Evolutionary conservation across 1,140 invertebrate species (phyloP), one percentile per base, ranked within the genome.

Genomic region (Manduca sexta): DNA sequence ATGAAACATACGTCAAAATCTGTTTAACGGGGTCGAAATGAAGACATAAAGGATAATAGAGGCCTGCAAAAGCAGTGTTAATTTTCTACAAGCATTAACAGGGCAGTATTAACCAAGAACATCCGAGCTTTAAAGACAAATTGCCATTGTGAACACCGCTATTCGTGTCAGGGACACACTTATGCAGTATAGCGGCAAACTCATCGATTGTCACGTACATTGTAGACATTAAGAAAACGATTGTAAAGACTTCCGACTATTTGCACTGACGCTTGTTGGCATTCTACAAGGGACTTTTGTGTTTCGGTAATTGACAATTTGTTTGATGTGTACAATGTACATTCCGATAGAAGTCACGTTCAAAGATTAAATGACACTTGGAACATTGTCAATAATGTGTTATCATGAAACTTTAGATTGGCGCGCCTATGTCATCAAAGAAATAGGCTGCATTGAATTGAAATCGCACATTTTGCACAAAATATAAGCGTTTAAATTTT

Each of bases 11-110:
- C 47, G 51, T 56, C 47, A 62, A 58, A 52, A 30, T 15, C 21
- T 47, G 49, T 64, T 58, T 58, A 60, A 57, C 31, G 50, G 59
- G 21, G 56, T 55, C 61, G 58, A 70, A 71, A 71, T 62, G 55
- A 58, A 65, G 63, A 61, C 56, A 71, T 60, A 67, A 64, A 69
- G 60, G 58, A 67, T 64, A 64, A 65, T 68, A 41, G 51, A 34
- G 64, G 53, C 52, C 67, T 45, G 60, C 60, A 63, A 64, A 57
- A 48, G 43, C 55, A 49, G 56, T 60, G 73, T 57, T 68, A 69
- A 74, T 76, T 70, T 65, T 52, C 56, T 60, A 50, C 62, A 45
- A 50, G 51, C 64, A 76, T 76, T 70, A 74, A 75, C 67, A 56
- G 44, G 40, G 41, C 50, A 49, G 53, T 64, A 59, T 54, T 66